Evolutionary conservation across 2,113 vertebrate species (phyloP).

Genomic region (Podiceps cristatus): DNA sequence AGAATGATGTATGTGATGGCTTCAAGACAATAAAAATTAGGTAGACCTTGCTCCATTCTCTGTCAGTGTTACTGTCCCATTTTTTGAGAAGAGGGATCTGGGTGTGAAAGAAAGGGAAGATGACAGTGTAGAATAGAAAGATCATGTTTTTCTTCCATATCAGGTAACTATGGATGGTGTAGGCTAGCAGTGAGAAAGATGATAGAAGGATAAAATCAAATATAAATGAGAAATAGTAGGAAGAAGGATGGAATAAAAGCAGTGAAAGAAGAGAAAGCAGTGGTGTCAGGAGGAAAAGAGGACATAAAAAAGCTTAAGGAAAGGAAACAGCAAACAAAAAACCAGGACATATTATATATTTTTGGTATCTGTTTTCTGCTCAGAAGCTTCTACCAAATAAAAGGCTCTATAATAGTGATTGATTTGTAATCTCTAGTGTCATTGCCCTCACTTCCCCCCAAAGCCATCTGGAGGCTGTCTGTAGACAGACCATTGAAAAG

Average conservation of each 20-base stretch:
- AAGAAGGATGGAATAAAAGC: not conserved
- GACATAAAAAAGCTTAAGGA: not conserved
- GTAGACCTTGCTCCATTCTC: not conserved
- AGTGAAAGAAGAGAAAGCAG: not conserved
- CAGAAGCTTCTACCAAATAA: not conserved
- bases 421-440: slow-evolving; percentile 68
- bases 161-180: not conserved
- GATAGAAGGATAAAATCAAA: slow-evolving; percentile 13
- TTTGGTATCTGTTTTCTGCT: slow-evolving; percentile 28
- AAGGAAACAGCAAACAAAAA: slow-evolving; percentile 14
- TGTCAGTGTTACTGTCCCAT: not conserved
- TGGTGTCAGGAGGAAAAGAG: not conserved
- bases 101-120: not conserved
- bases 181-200: not conserved
- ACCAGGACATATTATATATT: not conserved
- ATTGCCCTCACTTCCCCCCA: slow-evolving; percentile 24
- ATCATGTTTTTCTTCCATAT: not conserved
- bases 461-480: slow-evolving; percentile 40
- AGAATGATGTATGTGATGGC: not conserved
- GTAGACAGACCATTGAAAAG: slow-evolving; percentile 39
- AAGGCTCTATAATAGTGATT: slow-evolving; percentile 53
- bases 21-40: not conserved
- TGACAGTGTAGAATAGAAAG: not conserved
- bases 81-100: not conserved
- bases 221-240: not conserved